Conservation (phyloP, 2,113 vertebrate species). For the Actenoides hombroni region DNA sequence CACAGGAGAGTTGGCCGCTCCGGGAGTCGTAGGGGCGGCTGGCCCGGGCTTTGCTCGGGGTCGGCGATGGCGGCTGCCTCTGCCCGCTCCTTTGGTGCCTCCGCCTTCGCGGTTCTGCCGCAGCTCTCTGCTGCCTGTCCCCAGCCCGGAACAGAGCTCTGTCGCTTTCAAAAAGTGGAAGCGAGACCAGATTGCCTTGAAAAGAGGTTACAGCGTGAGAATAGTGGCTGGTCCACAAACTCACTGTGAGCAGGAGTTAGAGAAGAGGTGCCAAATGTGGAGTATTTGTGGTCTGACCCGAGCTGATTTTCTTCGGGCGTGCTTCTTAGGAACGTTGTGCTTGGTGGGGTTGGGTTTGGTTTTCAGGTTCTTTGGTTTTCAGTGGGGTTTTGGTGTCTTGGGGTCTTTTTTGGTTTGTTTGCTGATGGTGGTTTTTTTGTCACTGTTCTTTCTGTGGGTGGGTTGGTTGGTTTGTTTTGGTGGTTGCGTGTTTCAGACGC, state of each 20-base stretch:
- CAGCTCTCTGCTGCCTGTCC: not conserved
- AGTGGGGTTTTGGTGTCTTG: not conserved
- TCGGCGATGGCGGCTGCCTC: not conserved
- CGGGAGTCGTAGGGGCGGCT: not conserved
- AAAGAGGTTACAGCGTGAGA: not conserved
- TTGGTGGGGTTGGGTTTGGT: not conserved
- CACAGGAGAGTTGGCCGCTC: not conserved
- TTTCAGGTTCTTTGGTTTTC: not conserved
- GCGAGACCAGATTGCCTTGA: not conserved
- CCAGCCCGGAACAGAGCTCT: fast-evolving
- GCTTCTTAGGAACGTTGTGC: not conserved
- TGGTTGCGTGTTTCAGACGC: not conserved
- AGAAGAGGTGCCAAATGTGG: not conserved
- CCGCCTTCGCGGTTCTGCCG: fast-evolving
- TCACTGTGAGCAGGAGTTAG: not conserved
- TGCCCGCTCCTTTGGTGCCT: not conserved
- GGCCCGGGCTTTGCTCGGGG: not conserved
- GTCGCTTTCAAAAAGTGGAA: not conserved
- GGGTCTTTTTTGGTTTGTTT: not conserved
- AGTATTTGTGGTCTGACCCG: not conserved
- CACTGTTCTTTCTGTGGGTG: not conserved
- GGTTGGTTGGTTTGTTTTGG: not conserved
- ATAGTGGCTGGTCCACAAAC: not conserved
- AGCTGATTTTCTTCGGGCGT: not conserved
- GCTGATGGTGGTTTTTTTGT: not conserved